Base-by-base conservation (phyloP, 2,797 vertebrate species). In the Cetoscarus ocellatus region DNA sequence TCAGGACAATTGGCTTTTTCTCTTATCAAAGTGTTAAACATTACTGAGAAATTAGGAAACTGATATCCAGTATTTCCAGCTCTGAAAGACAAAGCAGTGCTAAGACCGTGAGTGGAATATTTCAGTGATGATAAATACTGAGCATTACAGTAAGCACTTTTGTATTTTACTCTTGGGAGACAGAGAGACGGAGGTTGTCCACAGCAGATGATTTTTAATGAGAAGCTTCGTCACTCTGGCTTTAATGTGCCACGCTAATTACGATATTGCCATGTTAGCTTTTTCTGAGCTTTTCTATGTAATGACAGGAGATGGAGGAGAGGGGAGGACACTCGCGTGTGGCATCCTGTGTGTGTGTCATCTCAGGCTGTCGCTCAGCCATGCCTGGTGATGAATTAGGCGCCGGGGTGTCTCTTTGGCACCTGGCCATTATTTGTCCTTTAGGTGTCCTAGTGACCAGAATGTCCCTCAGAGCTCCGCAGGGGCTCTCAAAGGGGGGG, bases 161-260 rank as follows among this genome's bases (percentile, higher is more conserved):
- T 1, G 14, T n/a, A 68, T 85, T 75, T 60, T 27, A 15, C 60
- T 58, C 48, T 47, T 68, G 56, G 69, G 78, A 72, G 63, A 66
- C 67, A 27, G 58, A 66, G 65, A 69, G 50, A 62, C 17, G 8
- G 67, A 70, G 63, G 62, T 67, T 70, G 78, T 61, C 79, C 5
- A 50, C 18, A 62, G 82, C 77, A 43, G 57, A 68, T 66, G 48
- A 62, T 78, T 91, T 83, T 76, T 88, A 88, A 88, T 83, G 87
- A 73, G 64, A 61, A 66, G 80, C 79, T 88, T 86, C 82, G 81
- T 34, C 73, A 74, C 62, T 86, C 63, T 8, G 42, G 78, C 86
- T 93, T 86, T 84, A 92, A 89, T 75, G 77, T 58, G 58, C 54
- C 73, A 49, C 55, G 36, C 80, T 92, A 88, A 90, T 88, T 85